These are phyloP conservation scores for Paradoxurus hermaphroditus DNA, from an alignment of 2,113 vertebrate species.

Conservation along the genomic window DNA sequence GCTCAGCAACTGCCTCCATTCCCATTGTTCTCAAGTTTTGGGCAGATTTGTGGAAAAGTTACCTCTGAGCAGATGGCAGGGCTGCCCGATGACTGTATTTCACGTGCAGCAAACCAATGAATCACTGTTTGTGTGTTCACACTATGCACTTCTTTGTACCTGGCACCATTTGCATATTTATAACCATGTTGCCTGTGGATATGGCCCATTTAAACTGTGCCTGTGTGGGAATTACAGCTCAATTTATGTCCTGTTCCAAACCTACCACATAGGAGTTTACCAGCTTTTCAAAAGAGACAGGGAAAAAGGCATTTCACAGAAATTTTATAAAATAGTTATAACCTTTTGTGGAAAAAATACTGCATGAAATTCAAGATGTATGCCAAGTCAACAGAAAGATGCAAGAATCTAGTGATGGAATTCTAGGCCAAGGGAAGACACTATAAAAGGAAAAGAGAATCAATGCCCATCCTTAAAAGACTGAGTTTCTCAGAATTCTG, in stretches of 20 bases:
- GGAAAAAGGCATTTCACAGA: background rate
- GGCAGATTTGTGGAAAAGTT: background rate
- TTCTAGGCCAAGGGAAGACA: background rate
- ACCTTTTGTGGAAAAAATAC: slow-evolving; percentile 25
- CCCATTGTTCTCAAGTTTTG: background rate
- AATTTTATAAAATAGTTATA: background rate
- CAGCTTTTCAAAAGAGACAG: background rate
- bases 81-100: background rate
- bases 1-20: background rate
- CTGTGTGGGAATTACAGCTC: background rate
- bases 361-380: background rate
- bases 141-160: background rate
- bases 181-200: background rate
- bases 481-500: background rate
- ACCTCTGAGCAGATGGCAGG: background rate
- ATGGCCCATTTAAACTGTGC: background rate
- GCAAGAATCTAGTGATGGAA: background rate
- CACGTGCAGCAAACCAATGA: background rate
- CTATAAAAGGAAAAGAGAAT: background rate
- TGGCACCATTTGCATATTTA: background rate
- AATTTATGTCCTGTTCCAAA: background rate
- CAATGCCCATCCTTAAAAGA: background rate
- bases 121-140: background rate
- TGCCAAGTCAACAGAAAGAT: background rate
- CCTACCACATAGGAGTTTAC: background rate